Evolutionary conservation across 2,888 invertebrate species (phyloP).

Genomic region (Hydraecia micacea): DNA sequence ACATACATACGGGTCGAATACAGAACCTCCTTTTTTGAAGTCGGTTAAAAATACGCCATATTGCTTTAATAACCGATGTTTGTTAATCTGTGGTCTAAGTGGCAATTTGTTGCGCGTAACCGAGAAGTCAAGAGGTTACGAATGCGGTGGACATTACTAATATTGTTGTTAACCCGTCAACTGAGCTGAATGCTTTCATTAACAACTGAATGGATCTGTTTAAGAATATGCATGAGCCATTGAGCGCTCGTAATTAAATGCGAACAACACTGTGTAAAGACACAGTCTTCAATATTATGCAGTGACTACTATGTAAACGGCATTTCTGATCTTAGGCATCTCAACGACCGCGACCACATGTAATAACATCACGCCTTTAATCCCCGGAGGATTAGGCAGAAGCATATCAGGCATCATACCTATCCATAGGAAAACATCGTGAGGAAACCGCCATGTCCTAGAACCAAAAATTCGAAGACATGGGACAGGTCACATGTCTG

Average conservation of each 20-base stretch:
- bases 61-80: neutral
- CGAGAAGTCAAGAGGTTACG: constrained; percentile 31
- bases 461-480: no score
- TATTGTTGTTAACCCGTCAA: constrained; percentile 34
- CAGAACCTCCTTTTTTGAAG: no score
- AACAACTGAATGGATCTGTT: constrained; percentile 39
- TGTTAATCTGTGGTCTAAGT: constrained; percentile 1
- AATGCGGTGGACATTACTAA: constrained; percentile 45
- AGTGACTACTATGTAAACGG: neutral
- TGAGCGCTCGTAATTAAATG: constrained; percentile 34
- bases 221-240: constrained; percentile 40
- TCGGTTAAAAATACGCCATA: constrained; percentile 20
- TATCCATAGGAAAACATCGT: no score
- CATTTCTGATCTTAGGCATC: neutral
- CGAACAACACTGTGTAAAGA: constrained; percentile 7
- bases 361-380: no score
- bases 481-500: no score
- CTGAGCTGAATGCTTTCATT: constrained; percentile 49
- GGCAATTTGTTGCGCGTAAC: constrained; percentile 39
- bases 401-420: no score
- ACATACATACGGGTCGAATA: no score
- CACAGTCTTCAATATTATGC: constrained; percentile 16
- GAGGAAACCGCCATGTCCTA: no score
- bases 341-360: neutral
- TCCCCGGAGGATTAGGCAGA: no score